Percentiles rank a stretch among this genome's conserved stretches.
These are phyloP conservation scores for Bolinopsis microptera DNA, from an alignment of 37 sponge, comb jelly and placozoan genomes.

Conservation along the genomic window DNA sequence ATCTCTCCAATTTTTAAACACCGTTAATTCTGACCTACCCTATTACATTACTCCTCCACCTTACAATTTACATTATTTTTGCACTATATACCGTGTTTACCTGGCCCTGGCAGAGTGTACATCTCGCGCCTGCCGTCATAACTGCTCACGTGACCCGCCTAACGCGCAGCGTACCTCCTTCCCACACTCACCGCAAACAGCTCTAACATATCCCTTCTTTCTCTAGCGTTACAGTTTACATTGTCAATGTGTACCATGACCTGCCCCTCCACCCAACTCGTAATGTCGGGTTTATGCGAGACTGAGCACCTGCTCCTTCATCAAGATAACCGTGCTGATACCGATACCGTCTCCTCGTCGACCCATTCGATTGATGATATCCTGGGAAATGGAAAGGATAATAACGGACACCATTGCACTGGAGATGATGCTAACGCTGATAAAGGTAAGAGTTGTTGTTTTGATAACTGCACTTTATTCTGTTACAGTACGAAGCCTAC, in stretches of 20 bases:
- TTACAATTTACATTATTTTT: too few relatives aligned
- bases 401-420: not conserved
- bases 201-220: not conserved
- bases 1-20: too few relatives aligned
- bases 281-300: not conserved
- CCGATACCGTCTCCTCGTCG: not conserved
- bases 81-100: too few relatives aligned
- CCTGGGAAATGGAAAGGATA: slow-evolving; percentile 2
- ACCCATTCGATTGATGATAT: slow-evolving; percentile 5
- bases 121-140: not conserved
- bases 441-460: not conserved
- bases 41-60: too few relatives aligned
- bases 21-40: too few relatives aligned
- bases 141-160: not conserved
- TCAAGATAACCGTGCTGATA: not conserved
- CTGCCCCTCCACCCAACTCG: not conserved
- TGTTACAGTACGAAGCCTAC: not conserved
- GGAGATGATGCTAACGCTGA: not conserved
- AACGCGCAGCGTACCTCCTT: not conserved
- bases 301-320: not conserved
- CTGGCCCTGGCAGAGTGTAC: too few relatives aligned
- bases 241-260: not conserved
- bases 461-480: not conserved
- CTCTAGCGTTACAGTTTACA: too few relatives aligned
- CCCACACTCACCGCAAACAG: not conserved